These are phyloP conservation scores for Scaptomyza montana DNA, from an alignment of 1,140 invertebrate species.

Conservation along the genomic window DNA sequence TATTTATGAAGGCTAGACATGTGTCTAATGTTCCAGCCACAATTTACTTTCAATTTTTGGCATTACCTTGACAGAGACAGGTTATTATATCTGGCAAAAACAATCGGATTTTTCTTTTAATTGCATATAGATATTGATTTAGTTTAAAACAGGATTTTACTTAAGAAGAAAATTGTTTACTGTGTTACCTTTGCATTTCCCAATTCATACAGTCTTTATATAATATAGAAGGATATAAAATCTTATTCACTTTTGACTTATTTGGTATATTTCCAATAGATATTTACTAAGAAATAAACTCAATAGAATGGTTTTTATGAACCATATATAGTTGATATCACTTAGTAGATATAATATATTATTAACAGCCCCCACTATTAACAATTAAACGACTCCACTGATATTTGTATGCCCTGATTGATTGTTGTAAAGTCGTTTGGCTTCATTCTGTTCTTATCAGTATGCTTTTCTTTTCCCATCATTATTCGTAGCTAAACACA, in stretches of 20 bases:
- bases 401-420: conserved; percentile 41
- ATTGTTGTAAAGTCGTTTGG: conserved; percentile 29
- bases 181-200: no score
- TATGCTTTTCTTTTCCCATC: conserved; percentile 21
- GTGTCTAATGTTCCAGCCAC: conserved; percentile 30
- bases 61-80: conserved; percentile 8
- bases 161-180: no score
- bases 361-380: neutral
- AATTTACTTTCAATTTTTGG: conserved; percentile 64
- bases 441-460: conserved; percentile 32
- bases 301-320: no score
- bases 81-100: neutral
- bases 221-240: no score
- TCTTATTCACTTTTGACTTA: no score
- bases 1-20: conserved; percentile 70
- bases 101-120: neutral
- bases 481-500: conserved; percentile 33
- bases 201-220: no score
- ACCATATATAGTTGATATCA: no score
- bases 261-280: no score
- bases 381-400: conserved; percentile 7
- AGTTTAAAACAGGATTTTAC: no score
- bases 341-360: neutral
- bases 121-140: no score
- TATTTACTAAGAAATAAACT: no score